Base-by-base conservation (phyloP, 1,140 invertebrate genomes). In the Drosophila teissieri region DNA sequence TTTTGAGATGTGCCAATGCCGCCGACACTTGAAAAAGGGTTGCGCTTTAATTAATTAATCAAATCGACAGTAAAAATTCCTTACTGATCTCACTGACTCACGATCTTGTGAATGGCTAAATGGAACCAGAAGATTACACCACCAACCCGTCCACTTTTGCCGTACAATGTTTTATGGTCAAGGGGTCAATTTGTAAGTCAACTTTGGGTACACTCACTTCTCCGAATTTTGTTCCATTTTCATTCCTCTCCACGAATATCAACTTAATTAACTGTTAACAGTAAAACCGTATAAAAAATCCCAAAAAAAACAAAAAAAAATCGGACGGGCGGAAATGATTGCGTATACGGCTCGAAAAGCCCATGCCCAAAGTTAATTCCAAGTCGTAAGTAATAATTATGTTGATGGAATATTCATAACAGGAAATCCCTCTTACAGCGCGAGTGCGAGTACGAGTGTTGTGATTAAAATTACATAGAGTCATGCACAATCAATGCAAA, bases 401-500 rank as follows among this genome's bases (percentile, higher is more conserved):
- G 68, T 63, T 82, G 79, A 73, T 73, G 68, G 74, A 81, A 78
- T 82, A 81, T 82, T 75, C 80, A 74, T 78, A 83, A 78, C 80
- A 83, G 80, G 80, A 83, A 83, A 78, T 83, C 80, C 80, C 74
- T 82, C 73, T 83, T 78, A 78, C 63, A 73, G 27, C 48, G 54
- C 37, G 61, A 62, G 72, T 52, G 54, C 37, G 61, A 62, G 72
- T 52, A 51, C 37, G 61, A 62, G 72, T 63, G 63, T 49, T 74
- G 73, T 74, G 74, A 77, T 77, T 77, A 77, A 77, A 77, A 77
- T 77, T 82, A 72, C 62, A 76, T 88, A 79, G 83, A 88, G 80
- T 83, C 82, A 86, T 83, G 82, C 83, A 86, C 83, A 86, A 86
- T 86, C 83, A 86, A 86, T 86, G 83, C 83, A 89, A 88, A 89